Conservation (phyloP, 2,113 vertebrate species). For the Nanorana parkeri region DNA sequence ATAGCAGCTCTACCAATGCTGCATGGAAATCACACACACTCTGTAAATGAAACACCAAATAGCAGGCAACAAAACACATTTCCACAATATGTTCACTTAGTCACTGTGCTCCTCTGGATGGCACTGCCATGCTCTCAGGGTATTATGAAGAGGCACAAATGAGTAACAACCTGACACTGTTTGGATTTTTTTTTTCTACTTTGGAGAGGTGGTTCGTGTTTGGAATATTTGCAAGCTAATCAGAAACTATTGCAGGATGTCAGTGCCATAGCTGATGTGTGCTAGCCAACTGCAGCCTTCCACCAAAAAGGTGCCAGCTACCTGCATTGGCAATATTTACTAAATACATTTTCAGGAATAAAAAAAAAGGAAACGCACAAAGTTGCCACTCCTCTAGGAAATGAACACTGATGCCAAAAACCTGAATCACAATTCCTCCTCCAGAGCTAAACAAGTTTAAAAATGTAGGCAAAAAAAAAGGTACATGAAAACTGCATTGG, state of each 20-base stretch:
- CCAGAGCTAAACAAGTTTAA: slow-evolving; percentile 62
- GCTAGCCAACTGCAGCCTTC: slow-evolving; percentile 51
- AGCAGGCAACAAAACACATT: background rate
- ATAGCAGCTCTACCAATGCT: slow-evolving; percentile 46
- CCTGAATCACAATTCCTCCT: slow-evolving; percentile 49
- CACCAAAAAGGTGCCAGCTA: background rate
- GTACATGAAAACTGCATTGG: slow-evolving; percentile 66
- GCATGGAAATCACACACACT: slow-evolving; percentile 24
- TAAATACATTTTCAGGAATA: slow-evolving; percentile 40
- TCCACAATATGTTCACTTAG: slow-evolving; percentile 19
- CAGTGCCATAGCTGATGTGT: slow-evolving; percentile 46
- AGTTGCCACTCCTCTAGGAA: slow-evolving; percentile 69
- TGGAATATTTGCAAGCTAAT: slow-evolving; percentile 65
- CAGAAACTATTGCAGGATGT: slow-evolving; percentile 69
- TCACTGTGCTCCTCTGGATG: slow-evolving; percentile 54
- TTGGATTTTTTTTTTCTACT: slow-evolving; percentile 57
- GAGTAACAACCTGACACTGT: slow-evolving; percentile 31
- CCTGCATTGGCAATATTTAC: slow-evolving; percentile 50
- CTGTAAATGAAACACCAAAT: slow-evolving; percentile 8
- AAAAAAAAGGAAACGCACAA: slow-evolving; percentile 52
- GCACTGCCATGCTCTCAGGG: slow-evolving; percentile 49
- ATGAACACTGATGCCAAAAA: slow-evolving; percentile 45
- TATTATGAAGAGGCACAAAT: slow-evolving; percentile 53
- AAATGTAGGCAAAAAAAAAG: slow-evolving; percentile 66
- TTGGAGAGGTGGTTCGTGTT: slow-evolving; percentile 59